These are phyloP conservation scores for Cyclophora punctaria DNA, from an alignment of 2,888 invertebrate species.

Conservation along the genomic window DNA sequence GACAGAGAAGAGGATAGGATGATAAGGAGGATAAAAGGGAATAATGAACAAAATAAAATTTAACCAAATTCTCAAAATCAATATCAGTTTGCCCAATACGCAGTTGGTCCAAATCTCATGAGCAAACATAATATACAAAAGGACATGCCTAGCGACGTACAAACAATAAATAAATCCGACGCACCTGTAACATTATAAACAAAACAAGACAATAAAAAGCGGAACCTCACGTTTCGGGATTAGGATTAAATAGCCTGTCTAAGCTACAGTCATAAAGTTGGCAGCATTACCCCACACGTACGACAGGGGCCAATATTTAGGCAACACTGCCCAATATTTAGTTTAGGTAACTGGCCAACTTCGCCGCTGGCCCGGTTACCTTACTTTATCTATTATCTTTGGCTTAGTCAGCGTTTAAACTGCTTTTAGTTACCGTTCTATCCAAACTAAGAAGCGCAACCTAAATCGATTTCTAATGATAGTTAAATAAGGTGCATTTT, in stretches of 20 bases:
- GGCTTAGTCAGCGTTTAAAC: conserved; percentile 10
- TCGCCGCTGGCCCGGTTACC: conserved; percentile 11
- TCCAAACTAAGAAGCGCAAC: background rate
- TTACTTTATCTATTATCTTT: conserved; percentile 25
- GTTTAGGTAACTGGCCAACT: conserved; percentile 2
- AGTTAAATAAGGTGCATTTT: background rate
- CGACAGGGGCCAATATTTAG: conserved; percentile 6
- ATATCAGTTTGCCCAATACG: too few relatives aligned
- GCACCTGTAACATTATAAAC: too few relatives aligned
- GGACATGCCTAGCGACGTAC: too few relatives aligned
- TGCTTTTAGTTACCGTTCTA: background rate
- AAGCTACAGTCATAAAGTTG: background rate
- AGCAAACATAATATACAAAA: too few relatives aligned
- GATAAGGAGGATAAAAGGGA: too few relatives aligned
- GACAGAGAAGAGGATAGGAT: too few relatives aligned
- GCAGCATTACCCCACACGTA: background rate
- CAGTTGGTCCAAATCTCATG: too few relatives aligned
- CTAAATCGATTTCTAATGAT: background rate
- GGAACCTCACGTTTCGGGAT: background rate
- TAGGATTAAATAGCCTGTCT: background rate
- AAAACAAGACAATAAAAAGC: background rate
- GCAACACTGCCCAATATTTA: conserved; percentile 6
- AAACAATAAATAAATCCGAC: too few relatives aligned
- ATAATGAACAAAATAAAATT: too few relatives aligned
- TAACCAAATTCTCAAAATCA: too few relatives aligned